phyloP scores from a whole-genome alignment of 2,113 vertebrate species.

The Toxotes jaculatrix region DNA sequence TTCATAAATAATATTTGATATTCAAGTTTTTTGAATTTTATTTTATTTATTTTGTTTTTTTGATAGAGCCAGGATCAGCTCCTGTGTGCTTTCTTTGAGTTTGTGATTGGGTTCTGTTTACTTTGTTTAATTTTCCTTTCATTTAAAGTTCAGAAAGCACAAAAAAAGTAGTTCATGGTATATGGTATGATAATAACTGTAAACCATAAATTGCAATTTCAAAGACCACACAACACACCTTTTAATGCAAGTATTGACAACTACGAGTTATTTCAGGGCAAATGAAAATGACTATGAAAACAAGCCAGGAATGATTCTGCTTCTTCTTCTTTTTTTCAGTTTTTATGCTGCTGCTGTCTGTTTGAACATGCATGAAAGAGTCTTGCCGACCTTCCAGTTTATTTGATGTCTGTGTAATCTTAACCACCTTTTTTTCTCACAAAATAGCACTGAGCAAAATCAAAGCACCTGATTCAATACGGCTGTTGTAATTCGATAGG shows the following conservation, averaged over 20 bases:
- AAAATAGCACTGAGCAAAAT: conserved; percentile 58
- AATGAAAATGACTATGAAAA: conserved; percentile 65
- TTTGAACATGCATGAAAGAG: conserved; percentile 79
- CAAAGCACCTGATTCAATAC: conserved; percentile 66
- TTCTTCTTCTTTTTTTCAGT: neutral
- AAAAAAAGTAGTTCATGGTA: conserved; percentile 17
- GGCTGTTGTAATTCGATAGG: conserved; percentile 62
- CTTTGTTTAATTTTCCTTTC: conserved; percentile 11
- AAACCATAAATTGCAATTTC: conserved; percentile 76
- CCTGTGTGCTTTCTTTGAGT: conserved; percentile 30
- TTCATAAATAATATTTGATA: conserved; percentile 9
- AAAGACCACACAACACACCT: conserved; percentile 70
- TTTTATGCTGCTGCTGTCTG: conserved; percentile 60
- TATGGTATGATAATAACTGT: conserved; percentile 57
- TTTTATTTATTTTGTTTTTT: neutral
- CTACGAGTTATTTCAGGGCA: conserved; percentile 60
- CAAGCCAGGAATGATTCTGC: conserved; percentile 55
- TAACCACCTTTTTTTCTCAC: conserved; percentile 64
- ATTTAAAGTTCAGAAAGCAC: conserved; percentile 58
- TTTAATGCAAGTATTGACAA: conserved; percentile 74
- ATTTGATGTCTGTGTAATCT: conserved; percentile 74
- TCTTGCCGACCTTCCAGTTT: conserved; percentile 62
- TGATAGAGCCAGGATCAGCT: conserved; percentile 25
- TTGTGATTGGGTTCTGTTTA: conserved; percentile 53
- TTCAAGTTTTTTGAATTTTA: conserved; percentile 28